phyloP scores from a whole-genome alignment of 2,888 invertebrate genomes.

The Noctua janthe region DNA sequence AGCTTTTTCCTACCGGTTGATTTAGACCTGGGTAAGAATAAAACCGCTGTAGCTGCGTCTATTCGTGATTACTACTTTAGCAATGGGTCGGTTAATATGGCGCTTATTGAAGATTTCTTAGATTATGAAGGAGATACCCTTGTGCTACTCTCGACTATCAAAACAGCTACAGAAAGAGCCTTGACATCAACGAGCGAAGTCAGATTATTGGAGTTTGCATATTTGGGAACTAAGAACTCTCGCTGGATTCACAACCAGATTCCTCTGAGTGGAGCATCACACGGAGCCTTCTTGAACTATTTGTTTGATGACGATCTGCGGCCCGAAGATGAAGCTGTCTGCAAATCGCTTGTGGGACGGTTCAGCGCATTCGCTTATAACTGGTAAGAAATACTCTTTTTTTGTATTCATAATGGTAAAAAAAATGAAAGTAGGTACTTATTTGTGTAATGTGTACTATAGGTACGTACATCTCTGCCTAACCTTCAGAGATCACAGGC shows the following conservation, averaged over 20 bases:
- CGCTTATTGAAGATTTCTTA: constrained; percentile 81
- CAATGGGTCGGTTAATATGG: constrained; percentile 73
- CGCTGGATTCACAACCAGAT: constrained; percentile 80
- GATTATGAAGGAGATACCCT: constrained; percentile 84
- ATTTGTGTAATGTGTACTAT: neutral
- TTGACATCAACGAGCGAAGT: constrained; percentile 75
- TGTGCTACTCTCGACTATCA: constrained; percentile 78
- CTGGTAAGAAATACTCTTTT: constrained; percentile 75
- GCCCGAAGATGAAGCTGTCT: constrained; percentile 69
- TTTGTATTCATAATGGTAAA: neutral
- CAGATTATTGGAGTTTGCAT: constrained; percentile 81
- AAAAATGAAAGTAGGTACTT: neutral
- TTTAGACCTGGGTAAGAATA: constrained; percentile 73
- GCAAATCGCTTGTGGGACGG: constrained; percentile 72
- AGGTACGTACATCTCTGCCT: neutral
- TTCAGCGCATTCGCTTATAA: constrained; percentile 77
- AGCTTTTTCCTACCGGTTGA: constrained; percentile 82
- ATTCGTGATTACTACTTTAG: constrained; percentile 81
- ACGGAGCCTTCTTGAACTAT: constrained; percentile 82
- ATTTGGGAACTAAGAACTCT: constrained; percentile 77
- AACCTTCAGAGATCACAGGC: too few species aligned
- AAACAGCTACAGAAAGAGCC: constrained; percentile 79
- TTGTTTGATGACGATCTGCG: constrained; percentile 80
- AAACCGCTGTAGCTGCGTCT: constrained; percentile 66
- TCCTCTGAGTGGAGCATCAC: constrained; percentile 79